Percentiles rank a stretch among this genome's conserved stretches.
These are phyloP conservation scores for Aldrovandia affinis DNA, from an alignment of 2,797 vertebrate genomes.

Conservation along the genomic window DNA sequence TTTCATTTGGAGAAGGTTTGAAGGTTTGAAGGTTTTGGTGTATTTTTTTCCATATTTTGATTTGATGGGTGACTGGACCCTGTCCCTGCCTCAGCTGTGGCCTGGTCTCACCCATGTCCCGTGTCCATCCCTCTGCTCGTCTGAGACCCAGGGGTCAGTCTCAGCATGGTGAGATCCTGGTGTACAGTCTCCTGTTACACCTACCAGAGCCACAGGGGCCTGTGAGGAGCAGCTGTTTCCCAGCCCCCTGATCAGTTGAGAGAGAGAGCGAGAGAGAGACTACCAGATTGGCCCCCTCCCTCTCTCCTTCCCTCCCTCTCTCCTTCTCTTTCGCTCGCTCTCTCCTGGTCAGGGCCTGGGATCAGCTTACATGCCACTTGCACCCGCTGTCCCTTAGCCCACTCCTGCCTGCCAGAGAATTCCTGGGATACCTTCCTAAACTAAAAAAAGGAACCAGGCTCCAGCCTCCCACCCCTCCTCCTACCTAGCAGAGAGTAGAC, in stretches of 20 bases:
- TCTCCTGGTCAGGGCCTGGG: conserved; percentile 33
- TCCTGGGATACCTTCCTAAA: conserved; percentile 78
- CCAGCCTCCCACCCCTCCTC: conserved; percentile 19
- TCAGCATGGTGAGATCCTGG: background rate
- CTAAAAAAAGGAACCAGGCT: conserved; percentile 62
- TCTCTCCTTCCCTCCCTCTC: conserved; percentile 17
- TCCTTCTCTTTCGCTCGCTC: conserved; percentile 23
- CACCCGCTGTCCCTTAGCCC: conserved; percentile 60
- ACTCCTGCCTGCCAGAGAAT: conserved; percentile 66
- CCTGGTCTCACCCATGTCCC: background rate
- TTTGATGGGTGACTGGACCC: background rate
- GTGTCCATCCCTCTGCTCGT: background rate
- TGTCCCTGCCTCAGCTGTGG: background rate
- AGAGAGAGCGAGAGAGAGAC: conserved; percentile 15
- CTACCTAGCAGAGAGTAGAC: conserved; percentile 57
- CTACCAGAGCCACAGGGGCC: background rate
- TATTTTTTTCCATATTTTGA: background rate
- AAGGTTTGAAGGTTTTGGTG: background rate
- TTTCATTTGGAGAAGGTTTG: background rate
- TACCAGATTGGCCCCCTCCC: background rate
- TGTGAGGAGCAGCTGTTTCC: conserved; percentile 36
- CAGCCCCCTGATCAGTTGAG: background rate
- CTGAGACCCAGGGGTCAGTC: background rate
- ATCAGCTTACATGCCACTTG: conserved; percentile 73
- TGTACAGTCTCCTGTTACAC: conserved; percentile 18